phyloP scores from a whole-genome alignment of 2,113 vertebrate species.

The Hemiprocne comata region DNA sequence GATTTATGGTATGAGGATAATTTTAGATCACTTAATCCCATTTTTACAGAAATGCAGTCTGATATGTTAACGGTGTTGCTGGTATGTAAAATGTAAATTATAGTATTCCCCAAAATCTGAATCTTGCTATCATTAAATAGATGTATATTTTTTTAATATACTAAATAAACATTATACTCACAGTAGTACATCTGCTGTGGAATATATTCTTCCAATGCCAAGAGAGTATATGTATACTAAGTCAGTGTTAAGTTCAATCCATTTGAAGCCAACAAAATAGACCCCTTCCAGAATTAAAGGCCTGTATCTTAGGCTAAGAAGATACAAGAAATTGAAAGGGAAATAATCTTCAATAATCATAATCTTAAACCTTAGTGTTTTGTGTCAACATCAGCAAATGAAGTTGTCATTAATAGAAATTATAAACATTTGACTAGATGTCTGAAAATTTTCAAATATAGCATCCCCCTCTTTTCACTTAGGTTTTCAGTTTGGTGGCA shows the following conservation, averaged over 20 bases:
- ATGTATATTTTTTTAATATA: neutral
- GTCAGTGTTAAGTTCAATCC: neutral
- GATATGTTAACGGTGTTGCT: neutral
- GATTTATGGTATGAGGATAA: fast-evolving
- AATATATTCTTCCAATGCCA: neutral
- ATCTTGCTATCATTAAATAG: neutral
- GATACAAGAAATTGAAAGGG: neutral
- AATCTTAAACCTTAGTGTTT: neutral
- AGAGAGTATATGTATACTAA: neutral
- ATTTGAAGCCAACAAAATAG: neutral
- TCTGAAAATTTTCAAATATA: neutral
- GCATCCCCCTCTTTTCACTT: neutral
- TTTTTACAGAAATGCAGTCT: neutral
- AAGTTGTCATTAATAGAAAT: neutral
- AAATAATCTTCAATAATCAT: neutral
- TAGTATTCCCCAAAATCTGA: neutral
- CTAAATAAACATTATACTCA: neutral
- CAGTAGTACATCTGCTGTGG: neutral
- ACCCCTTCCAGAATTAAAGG: neutral
- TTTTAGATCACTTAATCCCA: neutral
- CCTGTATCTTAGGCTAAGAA: neutral
- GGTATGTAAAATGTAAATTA: neutral
- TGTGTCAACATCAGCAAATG: neutral
- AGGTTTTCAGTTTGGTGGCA: neutral
- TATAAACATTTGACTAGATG: neutral